Evolutionary conservation across 2,888 invertebrate species (phyloP).

Genomic region (Artemia sinica): DNA sequence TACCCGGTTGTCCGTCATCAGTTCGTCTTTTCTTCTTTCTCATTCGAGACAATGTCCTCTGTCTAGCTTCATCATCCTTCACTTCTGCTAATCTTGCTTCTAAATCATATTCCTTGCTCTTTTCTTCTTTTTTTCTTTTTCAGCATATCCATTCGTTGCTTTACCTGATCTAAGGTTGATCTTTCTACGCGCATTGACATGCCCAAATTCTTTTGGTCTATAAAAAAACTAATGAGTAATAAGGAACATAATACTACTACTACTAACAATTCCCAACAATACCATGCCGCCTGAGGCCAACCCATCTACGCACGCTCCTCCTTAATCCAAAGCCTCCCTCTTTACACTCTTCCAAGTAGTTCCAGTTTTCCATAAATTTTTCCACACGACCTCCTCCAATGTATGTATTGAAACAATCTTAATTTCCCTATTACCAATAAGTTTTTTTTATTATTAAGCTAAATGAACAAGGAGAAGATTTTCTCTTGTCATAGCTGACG

Average conservation of each 20-base stretch:
- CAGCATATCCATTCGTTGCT: slow-evolving; percentile 74
- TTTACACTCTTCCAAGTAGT: no score
- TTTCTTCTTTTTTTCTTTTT: slow-evolving; percentile 87
- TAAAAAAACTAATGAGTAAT: slow-evolving; percentile 24
- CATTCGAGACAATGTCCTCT: slow-evolving; percentile 72
- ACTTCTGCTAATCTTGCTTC: slow-evolving; percentile 75
- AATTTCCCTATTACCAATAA: no score
- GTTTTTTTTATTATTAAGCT: no score
- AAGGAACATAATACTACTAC: neutral
- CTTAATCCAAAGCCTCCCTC: no score
- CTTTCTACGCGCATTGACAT: slow-evolving; percentile 98
- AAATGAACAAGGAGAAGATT: no score
- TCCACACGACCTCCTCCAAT: no score
- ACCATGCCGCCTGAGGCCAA: no score
- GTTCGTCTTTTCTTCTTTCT: slow-evolving; percentile 65
- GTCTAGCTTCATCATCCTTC: slow-evolving; percentile 85
- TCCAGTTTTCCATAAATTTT: no score
- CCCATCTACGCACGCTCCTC: no score
- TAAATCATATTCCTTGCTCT: slow-evolving; percentile 86
- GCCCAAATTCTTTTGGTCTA: slow-evolving; percentile 86
- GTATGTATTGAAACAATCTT: no score
- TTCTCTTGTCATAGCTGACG: no score
- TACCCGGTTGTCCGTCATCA: slow-evolving; percentile 35
- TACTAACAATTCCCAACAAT: no score
- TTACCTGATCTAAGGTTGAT: slow-evolving; percentile 80